phyloP scores from a whole-genome alignment of 2,113 vertebrate genomes.

The Caranx ignobilis region DNA sequence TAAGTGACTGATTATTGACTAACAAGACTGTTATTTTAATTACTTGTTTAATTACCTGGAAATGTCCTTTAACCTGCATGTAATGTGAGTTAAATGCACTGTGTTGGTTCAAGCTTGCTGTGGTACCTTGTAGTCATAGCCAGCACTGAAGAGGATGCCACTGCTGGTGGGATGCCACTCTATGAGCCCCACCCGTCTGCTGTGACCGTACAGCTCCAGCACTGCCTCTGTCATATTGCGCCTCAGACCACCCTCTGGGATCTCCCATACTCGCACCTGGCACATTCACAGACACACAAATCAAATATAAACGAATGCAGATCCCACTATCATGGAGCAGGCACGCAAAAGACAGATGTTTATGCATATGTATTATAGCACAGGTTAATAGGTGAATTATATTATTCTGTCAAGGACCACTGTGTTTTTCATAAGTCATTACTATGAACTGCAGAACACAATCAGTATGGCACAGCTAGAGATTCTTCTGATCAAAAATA shows the following conservation, averaged over 20 bases:
- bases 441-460: constrained; percentile 4
- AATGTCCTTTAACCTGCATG: neutral
- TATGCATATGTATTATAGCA: neutral
- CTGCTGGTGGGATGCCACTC: constrained; percentile 98
- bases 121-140: constrained; percentile 97
- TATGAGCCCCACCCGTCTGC: constrained; percentile 93
- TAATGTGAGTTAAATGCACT: neutral
- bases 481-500: constrained; percentile 60
- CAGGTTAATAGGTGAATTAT: neutral
- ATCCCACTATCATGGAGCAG: neutral
- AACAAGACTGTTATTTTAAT: neutral
- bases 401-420: neutral
- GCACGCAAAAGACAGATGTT: neutral
- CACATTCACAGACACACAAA: constrained; percentile 9
- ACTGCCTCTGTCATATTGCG: constrained; percentile 92
- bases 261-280: constrained; percentile 97
- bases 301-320: neutral
- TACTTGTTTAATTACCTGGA: too few species aligned
- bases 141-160: constrained; percentile 96
- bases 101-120: neutral
- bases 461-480: constrained; percentile 5
- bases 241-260: constrained; percentile 93
- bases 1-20: too few species aligned
- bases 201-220: constrained; percentile 96
- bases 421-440: neutral